Evolutionary conservation across 2,797 vertebrate genomes (phyloP), one percentile per base, ranked within the genome.

Genomic region (Rhynchotus rufescens): DNA sequence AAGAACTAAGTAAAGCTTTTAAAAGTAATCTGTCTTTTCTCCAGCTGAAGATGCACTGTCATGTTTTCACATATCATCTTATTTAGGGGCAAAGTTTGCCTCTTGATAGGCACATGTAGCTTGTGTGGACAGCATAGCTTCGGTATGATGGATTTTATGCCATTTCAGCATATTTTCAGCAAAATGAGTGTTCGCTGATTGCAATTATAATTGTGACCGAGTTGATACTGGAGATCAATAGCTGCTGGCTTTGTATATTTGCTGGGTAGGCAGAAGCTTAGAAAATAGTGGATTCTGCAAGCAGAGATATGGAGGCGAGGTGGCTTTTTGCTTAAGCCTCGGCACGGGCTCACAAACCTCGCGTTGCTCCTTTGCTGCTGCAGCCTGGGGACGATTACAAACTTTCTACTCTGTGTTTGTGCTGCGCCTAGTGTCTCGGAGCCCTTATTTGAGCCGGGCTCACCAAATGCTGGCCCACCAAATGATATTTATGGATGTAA

Each of bases 391-490:
- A 89, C 0, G 3, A 86, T 94, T 90, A 88, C 71, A 89, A 88
- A 81, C 68, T 77, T 94, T 92, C 82, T n/a, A 86, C 90, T 82
- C 65, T 93, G 74, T 93, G 92, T 93, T 95, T 94, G 79, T 88
- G 25, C 77, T 94, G 22, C 51, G 49, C 89, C 40, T 62, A 76
- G 42, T 65, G 72, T 76, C 87, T 80, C 81, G 62, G 71, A 88
- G 64, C 52, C 42, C 49, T 94, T 75, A 28, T 89, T 93, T 95
- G 74, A 77, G 65, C 61, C 89, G 28, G 3, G 34, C 89, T 91
- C 47, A 23, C 77, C 72, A 91, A 91, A 82, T 68, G 86, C 52
- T 84, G 82, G 34, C 60, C 67, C 87, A 72, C 28, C 36, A 86
- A 72, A 44, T 87, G 85, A 87, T 91, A 82, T 91, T 36, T 36